Evolutionary conservation across 2,113 vertebrate genomes (phyloP), one percentile per base, ranked within the genome.

Genomic region (Alces alces): DNA sequence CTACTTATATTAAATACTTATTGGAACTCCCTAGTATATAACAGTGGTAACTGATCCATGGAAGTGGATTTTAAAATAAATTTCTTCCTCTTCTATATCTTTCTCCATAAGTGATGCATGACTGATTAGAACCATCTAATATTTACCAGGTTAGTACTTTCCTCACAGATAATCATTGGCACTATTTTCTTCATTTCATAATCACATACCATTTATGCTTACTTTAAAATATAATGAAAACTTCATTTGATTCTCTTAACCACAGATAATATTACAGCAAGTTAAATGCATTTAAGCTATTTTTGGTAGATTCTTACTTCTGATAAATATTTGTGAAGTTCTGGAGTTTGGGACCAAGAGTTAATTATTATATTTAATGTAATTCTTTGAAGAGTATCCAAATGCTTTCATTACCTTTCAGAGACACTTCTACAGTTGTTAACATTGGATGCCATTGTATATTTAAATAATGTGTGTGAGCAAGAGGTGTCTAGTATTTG

Each of bases 281-380:
- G 13, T 33, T 78, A 93, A 94, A 95, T 73, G 28, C 11, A 93
- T 88, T 93, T 76, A 88, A 93, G 50, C 2, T 25, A 91, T 54
- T 96, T 92, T 73, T 91, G 89, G 66, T 89, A 36, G 9, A 60
- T 80, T 84, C 2, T 95, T 91, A 89, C 36, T 89, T 94, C 11
- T 91, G 4, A 96, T 83, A 97, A 96, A 90, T 95, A 86, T n/a
- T 87, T 8, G 33, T 93, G 30, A 97, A 94, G 12, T 84, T 64
- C 78, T 76, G 70, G 7, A 83, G 19, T 55, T 93, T 58, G 1
- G 6, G 21, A 14, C 82, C 91, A 96, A 95, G 23, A 90, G 30
- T 80, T 95, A 96, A 93, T 89, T 36, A 52, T 80, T 85, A 43
- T 84, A 57, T 79, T 97, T 89, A 79, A 80, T 6, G 7, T 43